These are phyloP conservation scores for Gymnocephalus cernua DNA, from an alignment of 2,113 vertebrate species.

Conservation along the genomic window DNA sequence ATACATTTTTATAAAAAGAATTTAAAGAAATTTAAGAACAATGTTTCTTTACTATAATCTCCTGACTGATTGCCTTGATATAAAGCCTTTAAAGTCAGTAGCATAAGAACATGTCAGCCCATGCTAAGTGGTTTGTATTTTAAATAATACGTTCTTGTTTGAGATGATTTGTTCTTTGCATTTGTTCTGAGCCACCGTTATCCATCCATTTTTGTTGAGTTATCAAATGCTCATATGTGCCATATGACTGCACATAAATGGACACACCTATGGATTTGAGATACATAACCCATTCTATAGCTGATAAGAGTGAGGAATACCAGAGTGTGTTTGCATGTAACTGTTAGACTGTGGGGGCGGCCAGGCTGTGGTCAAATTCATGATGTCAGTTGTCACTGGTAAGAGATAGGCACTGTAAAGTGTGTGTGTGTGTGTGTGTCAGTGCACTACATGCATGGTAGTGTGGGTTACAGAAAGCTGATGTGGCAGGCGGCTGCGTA, in stretches of 20 bases:
- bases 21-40: background rate
- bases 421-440: constrained; percentile 3
- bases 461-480: constrained; percentile 34
- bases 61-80: background rate
- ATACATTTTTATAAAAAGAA: background rate
- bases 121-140: background rate
- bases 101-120: background rate
- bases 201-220: background rate
- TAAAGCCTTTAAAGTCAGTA: background rate
- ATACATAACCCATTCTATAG: constrained; percentile 2
- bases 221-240: background rate
- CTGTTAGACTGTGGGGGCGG: background rate
- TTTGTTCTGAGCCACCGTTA: background rate
- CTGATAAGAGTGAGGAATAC: background rate
- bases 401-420: constrained; percentile 11
- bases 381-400: constrained; percentile 2
- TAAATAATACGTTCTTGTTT: background rate
- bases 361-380: background rate
- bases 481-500: constrained; percentile 25
- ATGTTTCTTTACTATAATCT: background rate
- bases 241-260: background rate
- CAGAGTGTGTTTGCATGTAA: background rate
- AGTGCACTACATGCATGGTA: background rate
- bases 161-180: background rate
- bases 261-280: background rate